phyloP scores from a whole-genome alignment of 2,888 invertebrate species.

The Syrista parreyssii region DNA sequence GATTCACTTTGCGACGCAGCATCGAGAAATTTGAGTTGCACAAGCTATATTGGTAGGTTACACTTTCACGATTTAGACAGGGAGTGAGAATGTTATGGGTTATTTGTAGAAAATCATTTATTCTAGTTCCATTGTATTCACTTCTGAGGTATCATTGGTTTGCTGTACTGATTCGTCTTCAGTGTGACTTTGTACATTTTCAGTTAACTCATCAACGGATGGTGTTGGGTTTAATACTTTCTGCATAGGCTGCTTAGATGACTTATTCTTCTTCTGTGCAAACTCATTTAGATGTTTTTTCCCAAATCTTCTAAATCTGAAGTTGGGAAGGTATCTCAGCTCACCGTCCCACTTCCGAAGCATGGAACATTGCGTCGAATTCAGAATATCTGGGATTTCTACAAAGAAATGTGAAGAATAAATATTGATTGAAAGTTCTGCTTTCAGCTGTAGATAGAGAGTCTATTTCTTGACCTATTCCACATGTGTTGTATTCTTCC shows the following conservation, averaged over 20 bases:
- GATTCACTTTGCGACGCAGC: background rate
- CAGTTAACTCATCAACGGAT: background rate
- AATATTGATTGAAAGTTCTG: constrained; percentile 11
- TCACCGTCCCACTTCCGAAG: constrained; percentile 78
- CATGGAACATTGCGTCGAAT: constrained; percentile 71
- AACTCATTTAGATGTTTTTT: constrained; percentile 56
- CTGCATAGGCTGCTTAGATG: constrained; percentile 5
- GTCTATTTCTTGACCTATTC: constrained; percentile 68
- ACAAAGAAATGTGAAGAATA: constrained; percentile 9
- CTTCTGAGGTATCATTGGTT: background rate
- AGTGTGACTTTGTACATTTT: background rate
- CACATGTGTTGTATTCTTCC: constrained; percentile 81
- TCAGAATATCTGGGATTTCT: constrained; percentile 80
- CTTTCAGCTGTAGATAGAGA: constrained; percentile 4
- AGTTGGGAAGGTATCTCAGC: constrained; percentile 74
- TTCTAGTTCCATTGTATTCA: constrained; percentile 29
- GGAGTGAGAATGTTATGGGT: background rate
- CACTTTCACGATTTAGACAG: background rate
- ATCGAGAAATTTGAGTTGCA: background rate
- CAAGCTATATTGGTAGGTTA: background rate
- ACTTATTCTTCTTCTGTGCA: constrained; percentile 56
- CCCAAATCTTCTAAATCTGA: constrained; percentile 73
- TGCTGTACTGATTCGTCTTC: constrained; percentile 6
- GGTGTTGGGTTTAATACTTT: background rate
- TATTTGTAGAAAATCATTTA: constrained; percentile 25